A percentile compares a stretch with the other conserved stretches of the same genome.
These are phyloP conservation scores for Drosophila anomelani DNA, from an alignment of 2,888 invertebrate genomes.

Conservation along the genomic window DNA sequence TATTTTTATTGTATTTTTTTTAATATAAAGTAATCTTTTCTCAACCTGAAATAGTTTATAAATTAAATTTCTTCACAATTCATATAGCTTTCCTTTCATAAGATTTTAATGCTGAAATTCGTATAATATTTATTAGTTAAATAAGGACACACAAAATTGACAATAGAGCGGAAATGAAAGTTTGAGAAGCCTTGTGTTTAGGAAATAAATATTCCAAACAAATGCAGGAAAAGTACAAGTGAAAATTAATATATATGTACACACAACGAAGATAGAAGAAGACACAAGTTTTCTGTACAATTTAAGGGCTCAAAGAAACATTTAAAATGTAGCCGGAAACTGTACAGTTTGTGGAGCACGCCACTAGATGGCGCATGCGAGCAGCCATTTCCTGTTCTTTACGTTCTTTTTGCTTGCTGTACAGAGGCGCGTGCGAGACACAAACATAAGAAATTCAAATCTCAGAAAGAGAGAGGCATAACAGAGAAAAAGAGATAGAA, in stretches of 20 bases:
- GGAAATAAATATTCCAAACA: constrained; percentile 11
- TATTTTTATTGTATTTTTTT: no score
- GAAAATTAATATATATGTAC: constrained; percentile 23
- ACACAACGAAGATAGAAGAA: constrained; percentile 24
- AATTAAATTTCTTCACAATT: neutral
- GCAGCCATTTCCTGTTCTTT: constrained; percentile 47
- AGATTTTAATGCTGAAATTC: constrained; percentile 18
- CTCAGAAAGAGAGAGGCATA: constrained; percentile 27
- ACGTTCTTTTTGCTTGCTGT: constrained; percentile 11
- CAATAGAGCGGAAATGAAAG: constrained; percentile 6
- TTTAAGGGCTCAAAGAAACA: neutral
- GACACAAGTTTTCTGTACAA: neutral
- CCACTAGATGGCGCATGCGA: constrained; percentile 49
- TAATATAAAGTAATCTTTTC: neutral
- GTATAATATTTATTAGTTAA: neutral
- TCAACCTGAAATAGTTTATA: neutral
- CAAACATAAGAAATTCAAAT: constrained; percentile 39
- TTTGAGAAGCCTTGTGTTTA: constrained; percentile 9
- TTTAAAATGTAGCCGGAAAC: neutral
- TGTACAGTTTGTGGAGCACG: constrained; percentile 54
- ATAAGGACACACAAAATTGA: constrained; percentile 5
- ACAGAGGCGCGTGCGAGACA: constrained; percentile 66
- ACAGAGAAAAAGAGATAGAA: constrained; percentile 32
- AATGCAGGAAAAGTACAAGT: neutral
- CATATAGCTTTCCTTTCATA: neutral